phyloP scores from a whole-genome alignment of 1,140 invertebrate genomes.

The Eumaeus atala region DNA sequence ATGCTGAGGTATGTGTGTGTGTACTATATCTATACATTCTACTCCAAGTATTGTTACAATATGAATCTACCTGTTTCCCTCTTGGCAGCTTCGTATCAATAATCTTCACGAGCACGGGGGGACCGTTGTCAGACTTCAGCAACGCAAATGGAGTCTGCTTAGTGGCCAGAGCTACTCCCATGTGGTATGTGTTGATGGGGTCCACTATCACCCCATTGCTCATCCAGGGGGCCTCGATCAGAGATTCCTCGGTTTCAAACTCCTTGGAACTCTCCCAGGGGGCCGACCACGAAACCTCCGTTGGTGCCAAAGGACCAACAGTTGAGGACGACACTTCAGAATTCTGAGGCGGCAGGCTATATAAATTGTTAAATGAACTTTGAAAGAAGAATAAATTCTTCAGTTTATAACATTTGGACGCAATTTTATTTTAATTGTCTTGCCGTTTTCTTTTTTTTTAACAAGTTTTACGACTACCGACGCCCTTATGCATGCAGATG shows the following conservation, averaged over 20 bases:
- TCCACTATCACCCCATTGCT: constrained; percentile 54
- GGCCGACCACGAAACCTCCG: constrained; percentile 17
- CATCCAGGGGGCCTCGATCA: constrained; percentile 26
- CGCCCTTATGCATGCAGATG: too few species aligned
- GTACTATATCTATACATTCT: too few species aligned
- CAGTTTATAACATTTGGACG: neutral
- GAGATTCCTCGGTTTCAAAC: constrained; percentile 6
- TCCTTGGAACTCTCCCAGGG: constrained; percentile 25
- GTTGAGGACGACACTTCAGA: constrained; percentile 53
- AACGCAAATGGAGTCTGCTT: constrained; percentile 61
- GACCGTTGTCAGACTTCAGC: constrained; percentile 49
- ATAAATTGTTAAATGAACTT: constrained; percentile 14
- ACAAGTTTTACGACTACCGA: too few species aligned
- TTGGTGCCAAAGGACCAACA: constrained; percentile 41
- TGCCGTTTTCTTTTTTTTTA: neutral
- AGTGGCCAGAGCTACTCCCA: constrained; percentile 55
- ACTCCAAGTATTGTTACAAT: too few species aligned
- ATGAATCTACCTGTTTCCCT: constrained; percentile 49
- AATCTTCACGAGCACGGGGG: constrained; percentile 59
- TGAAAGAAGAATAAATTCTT: neutral
- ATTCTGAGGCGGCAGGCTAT: constrained; percentile 36
- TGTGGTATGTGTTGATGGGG: constrained; percentile 62
- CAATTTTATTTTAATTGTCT: too few species aligned
- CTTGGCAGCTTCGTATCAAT: constrained; percentile 54
- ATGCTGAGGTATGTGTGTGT: too few species aligned